A percentile compares a stretch with the other conserved stretches of the same genome.
Conservation (phyloP, 1,140 invertebrate species). For the Platyura marginata region DNA sequence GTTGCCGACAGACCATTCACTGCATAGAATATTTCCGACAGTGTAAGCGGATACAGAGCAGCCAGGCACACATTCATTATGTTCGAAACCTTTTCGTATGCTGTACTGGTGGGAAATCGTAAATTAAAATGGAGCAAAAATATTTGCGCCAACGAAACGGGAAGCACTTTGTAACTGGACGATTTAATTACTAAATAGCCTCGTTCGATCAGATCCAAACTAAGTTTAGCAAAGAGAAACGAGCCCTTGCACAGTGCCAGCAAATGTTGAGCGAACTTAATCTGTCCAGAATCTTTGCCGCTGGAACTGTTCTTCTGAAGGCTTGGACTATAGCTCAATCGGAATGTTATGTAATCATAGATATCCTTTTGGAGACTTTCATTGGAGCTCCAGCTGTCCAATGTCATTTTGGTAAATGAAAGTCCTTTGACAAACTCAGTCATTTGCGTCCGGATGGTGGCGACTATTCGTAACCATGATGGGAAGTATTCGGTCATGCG, state of each 20-base stretch:
- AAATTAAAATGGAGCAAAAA: conserved; percentile 88
- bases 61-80: conserved; percentile 81
- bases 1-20: conserved; percentile 68
- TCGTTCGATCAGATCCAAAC: conserved; percentile 82
- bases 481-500: conserved; percentile 72
- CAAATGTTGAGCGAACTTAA: conserved; percentile 73
- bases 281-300: conserved; percentile 24
- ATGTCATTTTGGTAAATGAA: conserved; percentile 52
- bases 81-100: conserved; percentile 72
- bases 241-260: conserved; percentile 68
- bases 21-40: conserved; percentile 84
- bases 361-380: conserved; percentile 66
- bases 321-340: conserved; percentile 54
- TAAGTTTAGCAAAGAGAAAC: conserved; percentile 80
- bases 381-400: conserved; percentile 43
- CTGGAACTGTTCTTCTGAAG: conserved; percentile 67
- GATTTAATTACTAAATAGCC: conserved; percentile 88
- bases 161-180: conserved; percentile 79
- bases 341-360: conserved; percentile 67
- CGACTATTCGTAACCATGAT: conserved; percentile 75
- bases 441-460: conserved; percentile 70
- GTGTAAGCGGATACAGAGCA: conserved; percentile 72
- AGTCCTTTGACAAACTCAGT: conserved; percentile 65
- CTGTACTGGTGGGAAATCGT: conserved; percentile 71
- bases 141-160: conserved; percentile 80